These are phyloP conservation scores for Aplidium turbinatum DNA, from an alignment of 23 tunicate species.

Conservation along the genomic window DNA sequence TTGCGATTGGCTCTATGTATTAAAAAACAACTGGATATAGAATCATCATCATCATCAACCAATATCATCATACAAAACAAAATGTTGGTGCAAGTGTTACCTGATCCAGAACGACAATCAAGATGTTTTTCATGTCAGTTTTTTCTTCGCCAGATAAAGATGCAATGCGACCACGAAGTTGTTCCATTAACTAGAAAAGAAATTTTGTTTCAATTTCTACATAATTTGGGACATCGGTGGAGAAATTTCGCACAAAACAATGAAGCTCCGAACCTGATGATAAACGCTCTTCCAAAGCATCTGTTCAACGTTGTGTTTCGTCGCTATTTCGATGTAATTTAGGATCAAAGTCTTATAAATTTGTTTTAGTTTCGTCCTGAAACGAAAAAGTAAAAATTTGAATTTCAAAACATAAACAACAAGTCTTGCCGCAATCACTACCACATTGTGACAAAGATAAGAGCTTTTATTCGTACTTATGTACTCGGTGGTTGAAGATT, in stretches of 20 bases:
- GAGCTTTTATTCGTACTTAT: too few species aligned
- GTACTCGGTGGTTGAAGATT: too few species aligned
- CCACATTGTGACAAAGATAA: too few species aligned
- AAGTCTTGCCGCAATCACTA: too few species aligned
- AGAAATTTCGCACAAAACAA: background rate
- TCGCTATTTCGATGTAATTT: slow-evolving; percentile 51
- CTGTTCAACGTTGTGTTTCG: slow-evolving; percentile 76
- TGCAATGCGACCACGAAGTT: slow-evolving; percentile 17
- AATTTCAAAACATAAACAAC: too few species aligned
- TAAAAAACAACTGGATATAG: background rate
- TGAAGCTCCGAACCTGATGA: slow-evolving; percentile 51
- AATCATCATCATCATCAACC: too few species aligned
- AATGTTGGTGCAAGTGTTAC: too few species aligned
- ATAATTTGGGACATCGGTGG: background rate
- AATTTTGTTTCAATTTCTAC: background rate
- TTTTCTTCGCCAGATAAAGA: slow-evolving; percentile 41
- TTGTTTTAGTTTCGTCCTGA: slow-evolving; percentile 59
- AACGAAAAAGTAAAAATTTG: too few species aligned
- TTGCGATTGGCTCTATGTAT: too few species aligned
- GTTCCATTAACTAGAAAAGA: slow-evolving; percentile 21
- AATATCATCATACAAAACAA: too few species aligned
- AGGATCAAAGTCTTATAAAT: slow-evolving; percentile 51
- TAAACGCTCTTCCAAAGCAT: slow-evolving; percentile 75
- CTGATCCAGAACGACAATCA: slow-evolving; percentile 63
- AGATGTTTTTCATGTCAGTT: slow-evolving; percentile 35